Evolutionary conservation across 2,888 invertebrate genomes (phyloP).

Genomic region (Thereva nobilitata): DNA sequence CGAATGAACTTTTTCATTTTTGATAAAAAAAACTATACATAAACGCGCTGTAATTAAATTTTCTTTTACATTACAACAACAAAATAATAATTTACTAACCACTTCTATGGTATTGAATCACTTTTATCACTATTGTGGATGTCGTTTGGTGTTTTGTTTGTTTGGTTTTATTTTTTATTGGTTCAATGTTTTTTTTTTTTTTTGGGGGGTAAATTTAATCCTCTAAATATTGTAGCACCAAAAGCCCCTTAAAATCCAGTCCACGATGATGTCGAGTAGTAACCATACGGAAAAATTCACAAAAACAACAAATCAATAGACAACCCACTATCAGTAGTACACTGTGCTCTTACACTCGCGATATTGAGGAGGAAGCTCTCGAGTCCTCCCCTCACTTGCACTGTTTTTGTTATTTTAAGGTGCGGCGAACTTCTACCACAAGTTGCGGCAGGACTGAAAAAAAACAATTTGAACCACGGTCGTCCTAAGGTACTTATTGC

Average conservation of each 20-base stretch:
- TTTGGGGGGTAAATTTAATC: too few relatives aligned
- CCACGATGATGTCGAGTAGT: slow-evolving; percentile 28
- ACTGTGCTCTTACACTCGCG: slow-evolving; percentile 10
- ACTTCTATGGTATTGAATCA: slow-evolving; percentile 17
- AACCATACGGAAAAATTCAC: slow-evolving; percentile 38
- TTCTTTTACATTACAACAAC: not conserved
- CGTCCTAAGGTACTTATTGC: too few relatives aligned
- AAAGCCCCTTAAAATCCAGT: slow-evolving; percentile 10
- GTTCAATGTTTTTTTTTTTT: too few relatives aligned
- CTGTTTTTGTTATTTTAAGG: slow-evolving; percentile 25
- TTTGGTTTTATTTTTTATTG: too few relatives aligned
- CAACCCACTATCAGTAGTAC: slow-evolving; percentile 30
- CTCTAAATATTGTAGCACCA: not conserved
- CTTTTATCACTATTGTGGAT: too few relatives aligned
- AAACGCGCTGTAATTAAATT: too few relatives aligned
- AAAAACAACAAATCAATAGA: slow-evolving; percentile 41
- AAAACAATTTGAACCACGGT: too few relatives aligned
- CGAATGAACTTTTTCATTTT: not conserved
- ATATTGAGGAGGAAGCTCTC: slow-evolving; percentile 24
- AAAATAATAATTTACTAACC: slow-evolving; percentile 17
- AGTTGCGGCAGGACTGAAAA: slow-evolving; percentile 14
- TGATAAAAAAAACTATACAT: too few relatives aligned
- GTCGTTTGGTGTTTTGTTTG: too few relatives aligned
- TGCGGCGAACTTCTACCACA: slow-evolving; percentile 30
- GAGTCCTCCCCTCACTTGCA: slow-evolving; percentile 16